Conservation (phyloP, 2,888 invertebrate genomes). For the Norana najaformis region DNA sequence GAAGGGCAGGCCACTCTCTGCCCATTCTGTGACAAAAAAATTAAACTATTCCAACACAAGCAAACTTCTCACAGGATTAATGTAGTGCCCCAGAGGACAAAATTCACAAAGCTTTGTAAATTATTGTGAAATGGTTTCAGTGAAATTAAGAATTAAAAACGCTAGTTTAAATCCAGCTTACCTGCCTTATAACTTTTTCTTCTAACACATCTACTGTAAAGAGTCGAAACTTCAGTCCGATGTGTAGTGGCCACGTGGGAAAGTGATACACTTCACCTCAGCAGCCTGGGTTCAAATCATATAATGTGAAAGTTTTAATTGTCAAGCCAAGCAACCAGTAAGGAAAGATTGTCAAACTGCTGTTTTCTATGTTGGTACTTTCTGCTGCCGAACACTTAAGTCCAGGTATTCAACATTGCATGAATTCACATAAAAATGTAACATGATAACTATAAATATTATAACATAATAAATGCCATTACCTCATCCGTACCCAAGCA, state of each 20-base stretch:
- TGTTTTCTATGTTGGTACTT: not conserved
- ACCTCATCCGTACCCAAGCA: not conserved
- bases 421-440: too few species aligned
- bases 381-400: not conserved
- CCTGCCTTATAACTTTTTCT: not conserved
- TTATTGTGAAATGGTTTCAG: not conserved
- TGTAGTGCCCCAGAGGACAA: not conserved
- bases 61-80: not conserved
- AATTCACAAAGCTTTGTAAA: not conserved
- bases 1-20: slow-evolving; percentile 5
- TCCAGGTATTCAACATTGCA: not conserved
- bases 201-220: not conserved
- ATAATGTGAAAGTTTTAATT: not conserved
- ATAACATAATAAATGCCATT: slow-evolving; percentile 13
- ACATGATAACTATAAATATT: too few species aligned
- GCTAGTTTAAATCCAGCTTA: not conserved
- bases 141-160: not conserved
- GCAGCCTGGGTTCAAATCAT: not conserved
- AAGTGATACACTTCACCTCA: not conserved
- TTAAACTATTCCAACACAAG: not conserved
- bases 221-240: too few species aligned
- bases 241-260: not conserved
- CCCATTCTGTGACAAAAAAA: slow-evolving; percentile 7
- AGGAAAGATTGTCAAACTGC: not conserved
- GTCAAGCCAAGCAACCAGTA: too few species aligned